Evolutionary conservation across 2,113 vertebrate species (phyloP).

Genomic region (Otus sunia): DNA sequence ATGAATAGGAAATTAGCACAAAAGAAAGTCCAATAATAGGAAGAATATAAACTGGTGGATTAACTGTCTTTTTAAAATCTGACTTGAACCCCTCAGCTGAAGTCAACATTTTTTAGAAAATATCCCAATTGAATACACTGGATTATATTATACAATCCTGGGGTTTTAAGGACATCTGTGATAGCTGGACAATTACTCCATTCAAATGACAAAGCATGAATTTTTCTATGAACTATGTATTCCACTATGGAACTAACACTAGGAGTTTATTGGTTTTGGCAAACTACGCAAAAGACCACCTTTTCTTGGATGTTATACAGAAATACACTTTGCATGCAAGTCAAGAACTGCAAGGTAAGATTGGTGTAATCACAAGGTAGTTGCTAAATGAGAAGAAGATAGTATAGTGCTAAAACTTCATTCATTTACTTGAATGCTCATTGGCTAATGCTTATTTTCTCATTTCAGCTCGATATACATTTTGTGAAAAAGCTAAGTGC

Average conservation of each 20-base stretch:
- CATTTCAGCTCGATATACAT: not conserved
- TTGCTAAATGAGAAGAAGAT: not conserved
- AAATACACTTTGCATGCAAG: not conserved
- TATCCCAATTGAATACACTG: not conserved
- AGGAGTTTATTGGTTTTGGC: not conserved
- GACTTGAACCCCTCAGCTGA: not conserved
- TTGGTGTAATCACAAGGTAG: not conserved
- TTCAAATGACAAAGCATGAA: not conserved
- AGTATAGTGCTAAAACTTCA: not conserved
- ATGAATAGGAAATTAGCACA: not conserved
- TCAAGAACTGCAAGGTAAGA: not conserved
- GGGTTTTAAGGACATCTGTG: not conserved
- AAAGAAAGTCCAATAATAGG: not conserved
- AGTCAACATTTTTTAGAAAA: not conserved
- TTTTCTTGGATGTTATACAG: not conserved
- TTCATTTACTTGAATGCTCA: not conserved
- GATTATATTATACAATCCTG: not conserved
- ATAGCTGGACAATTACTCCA: conserved; percentile 3
- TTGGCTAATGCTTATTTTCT: not conserved
- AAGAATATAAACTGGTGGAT: not conserved
- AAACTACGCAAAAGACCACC: not conserved
- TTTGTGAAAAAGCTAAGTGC: not conserved
- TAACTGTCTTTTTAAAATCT: not conserved
- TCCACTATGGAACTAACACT: not conserved
- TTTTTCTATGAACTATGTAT: not conserved